Conservation (phyloP, 2,888 invertebrate genomes). For the Leptothorax acervorum region DNA sequence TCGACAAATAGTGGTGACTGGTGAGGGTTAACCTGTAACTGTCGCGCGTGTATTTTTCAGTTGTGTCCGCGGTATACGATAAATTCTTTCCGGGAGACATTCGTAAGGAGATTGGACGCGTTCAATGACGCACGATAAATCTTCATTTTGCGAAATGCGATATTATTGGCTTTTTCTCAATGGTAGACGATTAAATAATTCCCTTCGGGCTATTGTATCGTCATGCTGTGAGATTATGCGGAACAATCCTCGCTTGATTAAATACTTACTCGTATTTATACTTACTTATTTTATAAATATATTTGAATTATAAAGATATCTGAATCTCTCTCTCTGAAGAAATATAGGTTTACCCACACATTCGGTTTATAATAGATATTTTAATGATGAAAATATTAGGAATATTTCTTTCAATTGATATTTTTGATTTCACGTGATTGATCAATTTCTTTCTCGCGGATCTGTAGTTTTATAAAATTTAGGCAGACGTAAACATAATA, state of each 20-base stretch:
- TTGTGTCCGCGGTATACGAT: background rate
- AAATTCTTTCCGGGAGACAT: background rate
- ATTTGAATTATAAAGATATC: background rate
- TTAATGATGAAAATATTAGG: background rate
- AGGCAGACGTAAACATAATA: background rate
- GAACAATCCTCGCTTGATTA: background rate
- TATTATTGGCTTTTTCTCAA: conserved; percentile 28
- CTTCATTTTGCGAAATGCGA: conserved; percentile 26
- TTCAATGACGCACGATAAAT: conserved; percentile 39
- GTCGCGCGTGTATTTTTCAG: background rate
- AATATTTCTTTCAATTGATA: background rate
- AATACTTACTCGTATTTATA: background rate
- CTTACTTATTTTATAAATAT: too few relatives aligned
- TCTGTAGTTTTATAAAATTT: background rate
- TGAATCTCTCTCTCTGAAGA: background rate
- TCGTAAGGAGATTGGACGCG: conserved; percentile 21
- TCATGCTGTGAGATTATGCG: background rate
- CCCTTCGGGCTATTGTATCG: background rate
- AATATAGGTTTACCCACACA: background rate
- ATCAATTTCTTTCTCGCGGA: background rate
- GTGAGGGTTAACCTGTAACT: background rate
- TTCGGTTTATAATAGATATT: background rate
- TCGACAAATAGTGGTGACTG: background rate
- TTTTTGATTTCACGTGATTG: background rate
- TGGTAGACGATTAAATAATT: conserved; percentile 21